These are phyloP conservation scores for Drosophila cracens DNA, from an alignment of 2,888 invertebrate species.

Conservation along the genomic window DNA sequence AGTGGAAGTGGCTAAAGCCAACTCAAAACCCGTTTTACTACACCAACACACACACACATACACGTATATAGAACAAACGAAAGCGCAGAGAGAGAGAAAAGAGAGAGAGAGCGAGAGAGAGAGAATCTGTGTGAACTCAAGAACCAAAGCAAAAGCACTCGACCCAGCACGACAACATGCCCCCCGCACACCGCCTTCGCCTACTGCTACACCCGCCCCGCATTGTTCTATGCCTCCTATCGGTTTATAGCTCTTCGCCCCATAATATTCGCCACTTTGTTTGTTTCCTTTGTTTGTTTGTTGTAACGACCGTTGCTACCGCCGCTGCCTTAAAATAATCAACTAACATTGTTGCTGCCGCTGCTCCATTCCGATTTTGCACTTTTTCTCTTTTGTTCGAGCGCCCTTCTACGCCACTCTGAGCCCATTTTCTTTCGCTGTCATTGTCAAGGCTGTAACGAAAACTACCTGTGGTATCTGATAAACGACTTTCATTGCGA, in stretches of 20 bases:
- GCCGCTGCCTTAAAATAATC: constrained; percentile 42
- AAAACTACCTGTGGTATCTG: constrained; percentile 71
- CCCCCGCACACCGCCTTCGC: background rate
- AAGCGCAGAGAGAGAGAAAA: constrained; percentile 1
- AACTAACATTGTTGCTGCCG: constrained; percentile 34
- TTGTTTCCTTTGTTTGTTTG: constrained; percentile 78
- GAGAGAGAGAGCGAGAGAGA: constrained; percentile 9
- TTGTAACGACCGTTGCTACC: constrained; percentile 66
- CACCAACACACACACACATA: constrained; percentile 45
- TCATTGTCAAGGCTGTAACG: constrained; percentile 74
- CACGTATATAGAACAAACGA: constrained; percentile 6
- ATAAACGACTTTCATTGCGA: constrained; percentile 44
- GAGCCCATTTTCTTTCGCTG: constrained; percentile 69
- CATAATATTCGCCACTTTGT: constrained; percentile 61
- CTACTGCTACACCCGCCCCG: background rate
- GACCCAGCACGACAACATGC: constrained; percentile 56
- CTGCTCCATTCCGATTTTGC: constrained; percentile 49
- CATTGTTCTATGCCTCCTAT: constrained; percentile 24
- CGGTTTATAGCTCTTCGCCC: constrained; percentile 45
- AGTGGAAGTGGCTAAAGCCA: constrained; percentile 58
- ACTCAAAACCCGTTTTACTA: constrained; percentile 77
- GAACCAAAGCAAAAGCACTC: constrained; percentile 76
- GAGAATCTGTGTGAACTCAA: background rate
- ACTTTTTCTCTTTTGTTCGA: constrained; percentile 38
- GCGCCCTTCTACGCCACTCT: constrained; percentile 20